phyloP scores from a whole-genome alignment of 2,888 invertebrate species.

The Diaperis boleti region DNA sequence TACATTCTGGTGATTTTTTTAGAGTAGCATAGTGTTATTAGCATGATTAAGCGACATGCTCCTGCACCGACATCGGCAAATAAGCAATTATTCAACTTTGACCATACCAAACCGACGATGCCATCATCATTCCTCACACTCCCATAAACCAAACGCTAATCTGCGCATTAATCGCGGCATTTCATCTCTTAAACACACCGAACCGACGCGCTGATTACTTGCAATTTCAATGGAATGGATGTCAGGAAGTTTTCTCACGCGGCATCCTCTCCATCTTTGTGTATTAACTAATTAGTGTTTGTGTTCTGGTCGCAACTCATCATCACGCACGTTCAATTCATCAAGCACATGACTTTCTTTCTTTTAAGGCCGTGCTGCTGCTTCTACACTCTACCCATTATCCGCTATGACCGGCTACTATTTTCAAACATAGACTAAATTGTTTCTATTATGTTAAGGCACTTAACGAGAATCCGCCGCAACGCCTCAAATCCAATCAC shows the following conservation, averaged over 20 bases:
- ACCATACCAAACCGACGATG: too few relatives aligned
- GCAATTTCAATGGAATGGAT: conserved; percentile 33
- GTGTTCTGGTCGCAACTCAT: conserved; percentile 44
- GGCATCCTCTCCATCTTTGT: conserved; percentile 28
- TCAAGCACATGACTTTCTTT: conserved; percentile 35
- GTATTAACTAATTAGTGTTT: conserved; percentile 50
- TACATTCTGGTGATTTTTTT: too few relatives aligned
- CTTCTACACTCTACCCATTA: conserved; percentile 33
- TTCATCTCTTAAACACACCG: too few relatives aligned
- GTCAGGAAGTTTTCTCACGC: conserved; percentile 40
- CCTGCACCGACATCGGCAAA: too few relatives aligned
- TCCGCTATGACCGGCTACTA: conserved; percentile 39
- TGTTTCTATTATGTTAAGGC: conserved; percentile 32
- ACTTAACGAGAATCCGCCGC: conserved; percentile 35
- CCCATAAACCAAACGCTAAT: too few relatives aligned
- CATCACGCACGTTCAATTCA: conserved; percentile 38
- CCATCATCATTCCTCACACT: too few relatives aligned
- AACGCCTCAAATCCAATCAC: conserved; percentile 33
- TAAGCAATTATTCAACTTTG: too few relatives aligned
- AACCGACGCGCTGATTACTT: too few relatives aligned
- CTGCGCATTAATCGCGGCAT: too few relatives aligned
- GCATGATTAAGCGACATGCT: too few relatives aligned
- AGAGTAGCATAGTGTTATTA: too few relatives aligned
- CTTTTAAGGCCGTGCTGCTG: too few relatives aligned
- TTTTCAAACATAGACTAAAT: conserved; percentile 37